Base-by-base conservation (phyloP, 2,797 vertebrate species). In the Microctenopoma steveboyesi region DNA sequence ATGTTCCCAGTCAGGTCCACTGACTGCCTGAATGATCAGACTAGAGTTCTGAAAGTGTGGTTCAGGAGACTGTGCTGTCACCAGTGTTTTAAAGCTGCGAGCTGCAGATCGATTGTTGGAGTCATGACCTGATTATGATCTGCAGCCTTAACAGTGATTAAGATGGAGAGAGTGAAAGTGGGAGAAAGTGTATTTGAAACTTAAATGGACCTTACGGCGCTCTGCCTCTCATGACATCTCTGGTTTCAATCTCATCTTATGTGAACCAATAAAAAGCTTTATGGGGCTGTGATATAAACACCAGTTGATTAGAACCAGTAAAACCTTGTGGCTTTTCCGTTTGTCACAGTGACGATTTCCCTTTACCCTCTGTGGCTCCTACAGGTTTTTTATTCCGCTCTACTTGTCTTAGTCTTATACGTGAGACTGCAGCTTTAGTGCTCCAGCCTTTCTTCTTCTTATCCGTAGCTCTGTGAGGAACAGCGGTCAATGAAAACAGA, bases 401-500 rank as follows among this genome's bases (percentile, higher is more conserved):
- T 63, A 40, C 37, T 27, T 42, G 16, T 69, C 64, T 57, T 58
- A 43, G 58, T 76, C 72, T 69, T 51, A 60, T 52, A 69, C 53
- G 53, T 71, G 39, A 68, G 62, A 72, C 51, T 52, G 43, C 42
- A 71, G 60, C 61, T 65, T 69, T 30, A 46, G 46, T 13, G 3
- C 51, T 42, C 56, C 0, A 61, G 52, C 58, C 64, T 76, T 72
- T 67, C 67, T 79, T 68, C 69, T 18, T 74, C 25, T 71, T 69
- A 62, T 86, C 69, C 60, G 62, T 37, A n/a, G 55, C 77, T 77
- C 58, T 66, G 72, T 79, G 74, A 77, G 81, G 79, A 69, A 78
- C 72, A 82, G 82, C 80, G 63, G 71, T 77, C 79, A 81, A 79
- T 79, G 60, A 85, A 81, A 83, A 84, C 86, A 91, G 71, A 70